Percentiles rank a stretch among this genome's conserved stretches.
These are phyloP conservation scores for Arvicanthis niloticus DNA, from an alignment of 2,113 vertebrate genomes.

Conservation along the genomic window DNA sequence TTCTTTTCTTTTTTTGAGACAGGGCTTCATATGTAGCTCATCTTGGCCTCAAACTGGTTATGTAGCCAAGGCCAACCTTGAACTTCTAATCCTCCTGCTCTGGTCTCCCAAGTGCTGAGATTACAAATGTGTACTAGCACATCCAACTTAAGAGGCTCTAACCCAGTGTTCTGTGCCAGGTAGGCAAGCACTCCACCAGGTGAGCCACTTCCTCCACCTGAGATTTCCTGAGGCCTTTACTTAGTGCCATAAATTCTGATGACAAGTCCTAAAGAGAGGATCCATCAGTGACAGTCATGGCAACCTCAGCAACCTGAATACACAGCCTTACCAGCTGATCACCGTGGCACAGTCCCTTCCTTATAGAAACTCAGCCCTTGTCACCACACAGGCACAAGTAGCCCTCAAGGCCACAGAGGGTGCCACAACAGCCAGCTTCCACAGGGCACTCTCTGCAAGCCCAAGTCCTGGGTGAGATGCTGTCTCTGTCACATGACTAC, in stretches of 20 bases:
- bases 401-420: background rate
- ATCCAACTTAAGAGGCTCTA: background rate
- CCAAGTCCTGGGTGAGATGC: background rate
- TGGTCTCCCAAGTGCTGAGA: background rate
- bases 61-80: background rate
- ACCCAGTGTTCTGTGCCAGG: background rate
- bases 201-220: background rate
- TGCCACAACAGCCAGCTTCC: background rate
- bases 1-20: background rate
- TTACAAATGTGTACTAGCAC: background rate
- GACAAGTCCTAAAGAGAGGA: background rate
- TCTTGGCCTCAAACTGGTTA: background rate
- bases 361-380: rapidly evolving
- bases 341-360: background rate
- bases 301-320: background rate
- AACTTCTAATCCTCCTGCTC: background rate
- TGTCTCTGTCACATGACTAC: background rate
- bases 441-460: rapidly evolving
- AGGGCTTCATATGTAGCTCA: background rate
- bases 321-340: rapidly evolving
- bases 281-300: background rate
- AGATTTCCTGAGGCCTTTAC: background rate
- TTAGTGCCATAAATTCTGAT: background rate
- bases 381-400: rapidly evolving
- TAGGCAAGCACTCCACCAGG: background rate